Evolutionary conservation across 1,140 invertebrate species (phyloP).

Genomic region (Halesus radiatus): DNA sequence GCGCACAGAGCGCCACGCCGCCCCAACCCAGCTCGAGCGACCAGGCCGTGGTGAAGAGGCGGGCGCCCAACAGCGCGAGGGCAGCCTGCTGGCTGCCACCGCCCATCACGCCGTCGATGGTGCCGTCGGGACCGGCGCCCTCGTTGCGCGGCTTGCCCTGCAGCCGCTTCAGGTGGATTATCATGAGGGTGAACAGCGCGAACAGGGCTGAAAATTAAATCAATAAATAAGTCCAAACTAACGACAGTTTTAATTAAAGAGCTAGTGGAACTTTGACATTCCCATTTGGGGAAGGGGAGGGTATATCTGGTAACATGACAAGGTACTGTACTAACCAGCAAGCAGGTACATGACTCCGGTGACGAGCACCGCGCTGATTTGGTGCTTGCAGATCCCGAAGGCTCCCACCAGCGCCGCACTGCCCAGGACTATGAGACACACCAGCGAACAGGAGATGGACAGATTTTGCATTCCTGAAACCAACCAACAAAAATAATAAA

Average conservation of each 20-base stretch:
- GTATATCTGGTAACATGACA: no score
- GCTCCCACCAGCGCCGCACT: conserved; percentile 86
- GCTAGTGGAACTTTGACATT: no score
- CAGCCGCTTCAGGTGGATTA: conserved; percentile 89
- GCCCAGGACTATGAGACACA: conserved; percentile 88
- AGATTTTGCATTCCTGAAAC: conserved; percentile 91
- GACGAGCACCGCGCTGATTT: conserved; percentile 90
- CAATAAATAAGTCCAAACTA: background rate
- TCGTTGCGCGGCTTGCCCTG: conserved; percentile 75
- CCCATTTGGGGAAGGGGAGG: no score
- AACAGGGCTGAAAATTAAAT: conserved; percentile 79
- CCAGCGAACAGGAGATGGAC: conserved; percentile 91
- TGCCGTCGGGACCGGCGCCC: conserved; percentile 71
- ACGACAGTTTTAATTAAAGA: background rate
- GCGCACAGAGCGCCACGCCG: conserved; percentile 82
- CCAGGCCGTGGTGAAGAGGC: conserved; percentile 85
- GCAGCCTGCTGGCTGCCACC: conserved; percentile 68
- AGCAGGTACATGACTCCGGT: conserved; percentile 93
- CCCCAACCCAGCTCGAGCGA: conserved; percentile 87
- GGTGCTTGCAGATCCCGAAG: conserved; percentile 87
- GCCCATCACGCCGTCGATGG: conserved; percentile 79
- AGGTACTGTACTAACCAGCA: conserved; percentile 76
- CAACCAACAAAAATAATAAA: no score
- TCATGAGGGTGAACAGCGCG: conserved; percentile 89
- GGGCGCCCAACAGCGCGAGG: conserved; percentile 71